These are phyloP conservation scores for Cyrtodaria siliqua DNA, from an alignment of 2,888 invertebrate species.

Conservation along the genomic window DNA sequence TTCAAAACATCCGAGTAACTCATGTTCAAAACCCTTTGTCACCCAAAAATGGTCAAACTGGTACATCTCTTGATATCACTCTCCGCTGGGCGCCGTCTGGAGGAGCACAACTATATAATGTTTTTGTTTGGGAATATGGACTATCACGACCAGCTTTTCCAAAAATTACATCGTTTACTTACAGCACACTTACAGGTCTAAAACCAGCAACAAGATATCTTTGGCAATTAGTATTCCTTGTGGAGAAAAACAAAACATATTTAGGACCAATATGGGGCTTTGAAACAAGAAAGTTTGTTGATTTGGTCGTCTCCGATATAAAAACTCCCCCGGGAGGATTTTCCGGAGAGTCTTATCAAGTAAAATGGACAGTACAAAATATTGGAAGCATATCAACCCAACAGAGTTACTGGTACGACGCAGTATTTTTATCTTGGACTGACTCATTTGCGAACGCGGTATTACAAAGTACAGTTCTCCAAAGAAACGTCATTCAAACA, in stretches of 20 bases:
- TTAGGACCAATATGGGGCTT: constrained; percentile 45
- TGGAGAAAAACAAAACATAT: constrained; percentile 21
- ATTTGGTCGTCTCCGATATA: constrained; percentile 23
- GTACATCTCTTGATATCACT: constrained; percentile 15
- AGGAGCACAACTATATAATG: neutral
- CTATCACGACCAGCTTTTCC: constrained; percentile 2
- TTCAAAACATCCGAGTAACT: constrained; percentile 25
- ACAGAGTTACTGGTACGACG: constrained; percentile 23
- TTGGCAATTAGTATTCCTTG: constrained; percentile 47
- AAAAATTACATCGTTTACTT: neutral
- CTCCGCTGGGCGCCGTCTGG: constrained; percentile 19
- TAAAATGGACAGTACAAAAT: constrained; percentile 47
- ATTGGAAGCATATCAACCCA: constrained; percentile 25
- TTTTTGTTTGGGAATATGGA: constrained; percentile 29
- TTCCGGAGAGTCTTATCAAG: constrained; percentile 27
- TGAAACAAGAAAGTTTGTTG: constrained; percentile 32
- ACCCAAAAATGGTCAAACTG: constrained; percentile 38
- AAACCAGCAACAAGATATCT: constrained; percentile 33
- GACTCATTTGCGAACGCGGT: constrained; percentile 1
- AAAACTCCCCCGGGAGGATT: constrained; percentile 23
- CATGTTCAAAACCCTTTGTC: constrained; percentile 27
- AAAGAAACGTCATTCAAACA: constrained; percentile 14
- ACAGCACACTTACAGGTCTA: neutral
- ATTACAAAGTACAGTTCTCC: neutral
- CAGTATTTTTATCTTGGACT: constrained; percentile 22